phyloP scores from a whole-genome alignment of 2,797 vertebrate genomes.

The Sebastes taczanowskii region DNA sequence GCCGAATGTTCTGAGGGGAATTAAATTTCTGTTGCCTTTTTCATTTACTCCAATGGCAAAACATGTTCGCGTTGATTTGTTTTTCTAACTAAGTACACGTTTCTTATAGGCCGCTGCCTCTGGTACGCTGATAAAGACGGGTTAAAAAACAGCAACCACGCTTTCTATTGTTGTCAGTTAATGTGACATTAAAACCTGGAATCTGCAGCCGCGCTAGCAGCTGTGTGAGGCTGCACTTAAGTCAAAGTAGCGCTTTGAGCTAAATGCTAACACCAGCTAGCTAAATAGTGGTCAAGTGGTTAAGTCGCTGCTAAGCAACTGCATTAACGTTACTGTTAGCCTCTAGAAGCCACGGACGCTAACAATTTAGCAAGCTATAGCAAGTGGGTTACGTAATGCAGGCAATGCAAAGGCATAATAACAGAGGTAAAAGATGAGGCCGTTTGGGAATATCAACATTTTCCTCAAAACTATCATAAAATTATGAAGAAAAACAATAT shows the following conservation, averaged over 20 bases:
- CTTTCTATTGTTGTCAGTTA: neutral
- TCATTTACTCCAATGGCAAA: neutral
- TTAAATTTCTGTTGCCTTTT: constrained; percentile 11
- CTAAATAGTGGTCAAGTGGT: no score
- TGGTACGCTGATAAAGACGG: neutral
- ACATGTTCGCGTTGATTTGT: neutral
- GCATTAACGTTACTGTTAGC: accelerated
- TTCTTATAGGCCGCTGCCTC: constrained; percentile 1
- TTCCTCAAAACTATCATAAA: no score
- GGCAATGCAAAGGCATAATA: no score
- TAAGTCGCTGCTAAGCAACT: no score
- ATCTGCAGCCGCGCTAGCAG: neutral
- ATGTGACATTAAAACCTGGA: neutral
- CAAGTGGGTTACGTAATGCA: no score
- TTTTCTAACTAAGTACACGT: neutral
- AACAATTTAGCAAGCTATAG: no score
- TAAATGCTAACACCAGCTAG: neutral
- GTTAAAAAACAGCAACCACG: neutral
- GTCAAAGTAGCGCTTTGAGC: neutral
- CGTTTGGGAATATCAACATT: no score
- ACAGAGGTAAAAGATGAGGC: no score
- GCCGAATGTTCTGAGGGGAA: neutral
- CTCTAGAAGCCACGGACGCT: no score
- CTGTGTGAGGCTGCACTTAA: neutral
- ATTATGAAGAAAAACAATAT: no score